Evolutionary conservation across 2,113 vertebrate species (phyloP), one percentile per base, ranked within the genome.

Genomic region (Murina feae): DNA sequence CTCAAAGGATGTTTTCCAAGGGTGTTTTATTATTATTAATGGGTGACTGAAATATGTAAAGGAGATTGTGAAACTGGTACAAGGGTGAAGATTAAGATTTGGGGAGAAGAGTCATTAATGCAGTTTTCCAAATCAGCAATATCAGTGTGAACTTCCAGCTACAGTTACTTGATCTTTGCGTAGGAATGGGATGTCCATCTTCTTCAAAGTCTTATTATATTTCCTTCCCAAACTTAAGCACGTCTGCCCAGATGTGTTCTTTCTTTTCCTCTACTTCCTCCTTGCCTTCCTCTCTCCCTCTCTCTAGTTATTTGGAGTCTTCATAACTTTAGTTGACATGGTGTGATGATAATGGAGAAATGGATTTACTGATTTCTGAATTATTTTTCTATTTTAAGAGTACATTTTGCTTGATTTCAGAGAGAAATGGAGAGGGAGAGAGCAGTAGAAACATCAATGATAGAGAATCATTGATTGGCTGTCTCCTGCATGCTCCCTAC

Each of bases 1-100:
- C 58, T 72, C 80, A 94, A 87, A 85, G 55, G 1, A 75, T 80
- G n/a, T 71, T 97, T 93, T 93, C 53, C 53, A 91, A 39, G 17
- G 84, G 10, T 5, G 3, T 58, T 44, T 92, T 28, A 55, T 68
- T 28, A 44, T 89, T 47, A 35, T 37, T 66, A 72, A 58, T 9
- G 18, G 32, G 23, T 32, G 9, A 79, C 14, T 86, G 17, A 66
- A 87, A 88, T 95, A 42, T 90, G 10, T 78, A 85, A 83, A 35
- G 23, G 68, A 78, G 13, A 5, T 92, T 89, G 60, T 74, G 14
- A 60, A 37, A 18, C 83, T 47, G 30, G 51, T 12, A 53, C 42
- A 83, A 76, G 49, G 53, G 14, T 23, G 13, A 93, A n/a, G 44
- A 79, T 82, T 51, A 51, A 53, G 13, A 65, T 39, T 13, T 49